A percentile compares a stretch with the other conserved stretches of the same genome.
Evolutionary conservation across 2,113 vertebrate genomes (phyloP).

Genomic region (Piaya cayana): DNA sequence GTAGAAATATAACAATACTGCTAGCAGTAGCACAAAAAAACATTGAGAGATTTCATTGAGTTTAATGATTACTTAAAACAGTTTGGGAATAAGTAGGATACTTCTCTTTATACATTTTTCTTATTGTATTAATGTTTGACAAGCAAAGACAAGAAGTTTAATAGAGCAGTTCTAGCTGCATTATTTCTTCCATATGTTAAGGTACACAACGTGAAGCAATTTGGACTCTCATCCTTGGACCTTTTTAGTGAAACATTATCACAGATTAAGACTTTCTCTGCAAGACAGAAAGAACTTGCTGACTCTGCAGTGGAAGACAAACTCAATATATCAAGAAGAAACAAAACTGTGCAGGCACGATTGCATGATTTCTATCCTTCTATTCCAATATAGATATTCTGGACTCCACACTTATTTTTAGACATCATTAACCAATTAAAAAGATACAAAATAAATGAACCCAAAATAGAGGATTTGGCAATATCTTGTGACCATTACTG

Average conservation of each 20-base stretch:
- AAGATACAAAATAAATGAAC: constrained; percentile 25
- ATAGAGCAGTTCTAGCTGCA: not conserved
- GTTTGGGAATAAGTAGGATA: constrained; percentile 24
- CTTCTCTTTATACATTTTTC: constrained; percentile 27
- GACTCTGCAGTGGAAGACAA: constrained; percentile 57
- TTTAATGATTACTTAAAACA: not conserved
- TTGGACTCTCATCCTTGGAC: constrained; percentile 43
- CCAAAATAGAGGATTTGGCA: constrained; percentile 35
- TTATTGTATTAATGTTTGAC: constrained; percentile 56
- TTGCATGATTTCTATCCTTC: not conserved
- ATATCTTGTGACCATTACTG: not conserved
- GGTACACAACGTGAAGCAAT: constrained; percentile 47
- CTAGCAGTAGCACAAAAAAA: constrained; percentile 9
- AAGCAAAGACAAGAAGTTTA: constrained; percentile 53
- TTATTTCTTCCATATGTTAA: constrained; percentile 66
- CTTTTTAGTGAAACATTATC: constrained; percentile 68
- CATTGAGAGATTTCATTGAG: constrained; percentile 18
- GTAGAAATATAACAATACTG: not conserved
- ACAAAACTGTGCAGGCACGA: not conserved
- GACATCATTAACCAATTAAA: constrained; percentile 45
- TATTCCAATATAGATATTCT: not conserved
- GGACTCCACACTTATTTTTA: constrained; percentile 10
- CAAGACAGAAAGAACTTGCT: constrained; percentile 61
- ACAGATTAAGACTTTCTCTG: constrained; percentile 59
- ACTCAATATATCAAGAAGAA: constrained; percentile 37